Evolutionary conservation across 2,113 vertebrate species (phyloP).

Genomic region (Rhodinocichla rosea): DNA sequence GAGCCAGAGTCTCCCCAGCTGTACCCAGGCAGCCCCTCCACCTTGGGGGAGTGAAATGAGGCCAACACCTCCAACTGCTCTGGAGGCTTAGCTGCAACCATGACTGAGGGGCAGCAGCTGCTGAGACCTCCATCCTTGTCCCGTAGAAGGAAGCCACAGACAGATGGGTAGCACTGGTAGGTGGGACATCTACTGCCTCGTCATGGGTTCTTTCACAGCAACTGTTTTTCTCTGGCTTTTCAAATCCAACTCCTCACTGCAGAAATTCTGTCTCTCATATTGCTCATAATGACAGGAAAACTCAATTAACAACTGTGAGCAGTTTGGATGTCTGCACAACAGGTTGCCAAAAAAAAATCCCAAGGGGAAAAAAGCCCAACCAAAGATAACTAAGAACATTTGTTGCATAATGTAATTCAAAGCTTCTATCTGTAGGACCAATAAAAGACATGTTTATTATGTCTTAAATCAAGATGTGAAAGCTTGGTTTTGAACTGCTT

Average conservation of each 20-base stretch:
- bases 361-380: background rate
- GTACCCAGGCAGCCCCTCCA: background rate
- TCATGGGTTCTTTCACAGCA: background rate
- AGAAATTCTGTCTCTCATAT: background rate
- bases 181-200: background rate
- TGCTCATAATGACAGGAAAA: background rate
- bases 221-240: background rate
- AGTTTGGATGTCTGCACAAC: background rate
- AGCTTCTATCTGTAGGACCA: background rate
- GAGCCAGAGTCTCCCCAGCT: background rate
- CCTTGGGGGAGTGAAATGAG: background rate
- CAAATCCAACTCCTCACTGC: background rate
- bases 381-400: background rate
- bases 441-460: background rate
- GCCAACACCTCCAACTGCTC: background rate
- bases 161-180: fast-evolving
- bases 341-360: background rate
- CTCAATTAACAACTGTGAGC: background rate
- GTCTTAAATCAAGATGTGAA: background rate
- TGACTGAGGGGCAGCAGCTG: background rate
- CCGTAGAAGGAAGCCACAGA: background rate
- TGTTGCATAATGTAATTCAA: background rate
- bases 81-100: background rate
- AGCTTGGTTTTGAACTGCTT: background rate
- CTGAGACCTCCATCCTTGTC: background rate